These are phyloP conservation scores for Mallotus villosus DNA, from an alignment of 2,797 vertebrate genomes.

Conservation along the genomic window DNA sequence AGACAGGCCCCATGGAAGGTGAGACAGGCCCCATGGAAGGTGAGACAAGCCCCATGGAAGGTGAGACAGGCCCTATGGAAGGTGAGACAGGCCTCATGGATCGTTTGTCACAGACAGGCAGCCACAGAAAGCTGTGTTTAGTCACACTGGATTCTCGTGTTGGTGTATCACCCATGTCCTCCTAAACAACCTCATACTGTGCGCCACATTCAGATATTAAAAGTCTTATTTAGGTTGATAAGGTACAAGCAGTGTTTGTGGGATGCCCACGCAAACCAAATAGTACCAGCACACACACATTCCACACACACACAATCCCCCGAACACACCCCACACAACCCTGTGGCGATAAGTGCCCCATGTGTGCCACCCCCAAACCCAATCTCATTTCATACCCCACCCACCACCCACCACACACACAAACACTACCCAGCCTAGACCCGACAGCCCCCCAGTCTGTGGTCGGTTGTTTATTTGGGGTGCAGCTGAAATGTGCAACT, in stretches of 20 bases:
- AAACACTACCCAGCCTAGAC: constrained; percentile 10
- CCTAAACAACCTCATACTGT: too few species aligned
- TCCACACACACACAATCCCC: neutral
- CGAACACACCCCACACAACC: neutral
- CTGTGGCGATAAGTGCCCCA: neutral
- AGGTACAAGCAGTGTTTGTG: too few species aligned
- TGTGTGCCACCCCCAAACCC: constrained; percentile 4
- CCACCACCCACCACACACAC: constrained; percentile 7
- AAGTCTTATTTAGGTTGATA: too few species aligned
- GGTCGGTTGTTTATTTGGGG: constrained; percentile 23
- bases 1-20: too few species aligned
- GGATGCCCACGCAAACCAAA: neutral
- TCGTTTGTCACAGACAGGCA: neutral
- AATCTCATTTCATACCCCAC: constrained; percentile 27
- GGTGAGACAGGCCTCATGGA: neutral
- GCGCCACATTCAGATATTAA: too few species aligned
- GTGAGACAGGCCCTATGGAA: constrained; percentile 1
- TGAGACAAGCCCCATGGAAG: neutral
- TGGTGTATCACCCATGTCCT: too few species aligned
- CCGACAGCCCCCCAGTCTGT: constrained; percentile 59
- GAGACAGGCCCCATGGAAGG: neutral
- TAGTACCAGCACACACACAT: neutral
- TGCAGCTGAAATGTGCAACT: constrained; percentile 55
- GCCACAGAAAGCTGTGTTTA: neutral
- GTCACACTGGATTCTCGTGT: neutral